Evolutionary conservation across 2,888 invertebrate species (phyloP).

Genomic region (Lissocephala sabroskyi): DNA sequence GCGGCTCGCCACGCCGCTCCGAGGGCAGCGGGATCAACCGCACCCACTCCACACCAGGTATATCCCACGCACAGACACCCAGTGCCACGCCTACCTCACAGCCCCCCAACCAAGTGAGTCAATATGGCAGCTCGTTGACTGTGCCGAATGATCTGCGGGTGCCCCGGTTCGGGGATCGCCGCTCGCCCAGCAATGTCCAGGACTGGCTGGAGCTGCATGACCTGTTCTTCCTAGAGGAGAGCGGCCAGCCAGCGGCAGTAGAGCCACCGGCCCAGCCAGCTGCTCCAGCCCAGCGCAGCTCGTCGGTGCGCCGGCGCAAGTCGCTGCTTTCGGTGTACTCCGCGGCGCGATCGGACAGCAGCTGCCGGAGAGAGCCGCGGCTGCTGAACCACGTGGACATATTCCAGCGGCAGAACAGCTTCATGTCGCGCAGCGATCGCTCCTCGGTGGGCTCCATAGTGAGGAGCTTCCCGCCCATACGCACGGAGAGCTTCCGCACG

Average conservation of each 20-base stretch:
- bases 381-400: constrained; percentile 57
- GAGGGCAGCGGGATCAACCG: constrained; percentile 25
- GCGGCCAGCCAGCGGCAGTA: not conserved
- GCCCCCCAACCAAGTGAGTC: constrained; percentile 16
- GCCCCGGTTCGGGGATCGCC: constrained; percentile 69
- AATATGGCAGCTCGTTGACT: constrained; percentile 30
- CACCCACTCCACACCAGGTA: constrained; percentile 61
- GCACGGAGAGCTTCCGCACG: constrained; percentile 41
- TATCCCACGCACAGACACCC: too few relatives aligned
- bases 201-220: constrained; percentile 72
- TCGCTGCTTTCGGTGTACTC: constrained; percentile 53
- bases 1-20: constrained; percentile 81
- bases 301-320: constrained; percentile 41
- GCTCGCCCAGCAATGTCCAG: constrained; percentile 70
- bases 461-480: constrained; percentile 65
- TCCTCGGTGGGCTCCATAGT: constrained; percentile 69
- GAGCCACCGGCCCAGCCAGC: constrained; percentile 13
- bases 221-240: constrained; percentile 46
- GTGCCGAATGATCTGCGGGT: constrained; percentile 37
- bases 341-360: constrained; percentile 53
- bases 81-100: constrained; percentile 24
- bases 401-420: constrained; percentile 66
- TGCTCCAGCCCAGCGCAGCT: constrained; percentile 13
- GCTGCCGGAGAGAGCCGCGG: constrained; percentile 32
- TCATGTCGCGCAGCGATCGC: constrained; percentile 65